Conservation (phyloP, 2,113 vertebrate species). For the Alligator mississippiensis region DNA sequence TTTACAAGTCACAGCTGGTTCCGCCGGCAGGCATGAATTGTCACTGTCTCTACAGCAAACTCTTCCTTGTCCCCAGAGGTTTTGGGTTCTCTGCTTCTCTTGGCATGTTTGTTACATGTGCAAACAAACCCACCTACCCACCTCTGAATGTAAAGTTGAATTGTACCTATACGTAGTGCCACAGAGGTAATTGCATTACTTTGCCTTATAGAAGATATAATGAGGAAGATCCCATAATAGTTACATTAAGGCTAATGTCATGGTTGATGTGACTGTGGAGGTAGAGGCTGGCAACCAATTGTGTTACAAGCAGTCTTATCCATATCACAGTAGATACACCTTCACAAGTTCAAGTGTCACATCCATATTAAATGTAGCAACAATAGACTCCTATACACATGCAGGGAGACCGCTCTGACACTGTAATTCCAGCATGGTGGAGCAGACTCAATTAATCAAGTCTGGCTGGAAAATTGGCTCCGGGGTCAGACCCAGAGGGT, state of each 20-base stretch:
- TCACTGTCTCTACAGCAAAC: too few species aligned
- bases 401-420: too few species aligned
- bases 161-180: background rate
- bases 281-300: background rate
- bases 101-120: background rate
- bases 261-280: background rate
- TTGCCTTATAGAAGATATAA: background rate
- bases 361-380: background rate
- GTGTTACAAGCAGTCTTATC: too few species aligned
- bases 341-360: background rate
- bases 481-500: too few species aligned
- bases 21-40: too few species aligned
- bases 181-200: background rate
- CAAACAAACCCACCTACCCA: background rate
- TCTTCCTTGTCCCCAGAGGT: too few species aligned
- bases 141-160: background rate
- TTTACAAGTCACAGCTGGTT: too few species aligned
- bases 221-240: background rate
- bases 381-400: too few species aligned
- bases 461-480: too few species aligned
- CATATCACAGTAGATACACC: background rate
- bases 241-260: background rate
- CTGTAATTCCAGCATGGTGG: too few species aligned
- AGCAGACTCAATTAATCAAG: too few species aligned
- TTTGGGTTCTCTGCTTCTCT: too few species aligned